These are phyloP conservation scores for Pycnomerus fuliginosus DNA, from an alignment of 2,888 invertebrate species.

Conservation along the genomic window DNA sequence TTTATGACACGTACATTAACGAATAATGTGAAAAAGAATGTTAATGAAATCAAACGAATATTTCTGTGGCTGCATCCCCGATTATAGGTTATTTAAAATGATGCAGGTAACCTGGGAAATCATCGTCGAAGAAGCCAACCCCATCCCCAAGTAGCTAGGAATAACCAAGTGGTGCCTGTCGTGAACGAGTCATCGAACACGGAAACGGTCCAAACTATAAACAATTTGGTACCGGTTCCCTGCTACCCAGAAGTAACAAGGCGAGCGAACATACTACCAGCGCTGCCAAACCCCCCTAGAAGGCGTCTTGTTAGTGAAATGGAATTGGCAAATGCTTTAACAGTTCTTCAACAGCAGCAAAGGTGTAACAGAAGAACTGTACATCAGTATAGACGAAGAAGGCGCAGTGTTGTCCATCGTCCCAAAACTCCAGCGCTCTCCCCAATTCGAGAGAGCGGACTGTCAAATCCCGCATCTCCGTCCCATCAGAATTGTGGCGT, in stretches of 20 bases:
- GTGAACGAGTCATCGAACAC: slow-evolving; percentile 47
- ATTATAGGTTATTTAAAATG: too few relatives aligned
- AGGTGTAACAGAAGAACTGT: slow-evolving; percentile 16
- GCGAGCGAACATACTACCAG: slow-evolving; percentile 37
- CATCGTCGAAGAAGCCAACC: slow-evolving; percentile 36
- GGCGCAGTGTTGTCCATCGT: slow-evolving; percentile 45
- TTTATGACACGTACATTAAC: too few relatives aligned
- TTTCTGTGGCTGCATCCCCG: too few relatives aligned
- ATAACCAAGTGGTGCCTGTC: slow-evolving; percentile 51
- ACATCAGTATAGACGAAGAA: slow-evolving; percentile 38
- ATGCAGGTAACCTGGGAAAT: slow-evolving; percentile 42
- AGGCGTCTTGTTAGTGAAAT: slow-evolving; percentile 53
- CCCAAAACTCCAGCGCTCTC: slow-evolving; percentile 61
- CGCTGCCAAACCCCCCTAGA: slow-evolving; percentile 51
- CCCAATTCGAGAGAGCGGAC: slow-evolving; percentile 70
- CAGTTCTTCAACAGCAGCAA: slow-evolving; percentile 46
- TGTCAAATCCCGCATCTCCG: slow-evolving; percentile 70
- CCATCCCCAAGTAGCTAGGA: slow-evolving; percentile 35
- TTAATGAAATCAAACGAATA: too few relatives aligned
- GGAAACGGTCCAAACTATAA: slow-evolving; percentile 57
- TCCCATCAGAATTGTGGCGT: slow-evolving; percentile 50
- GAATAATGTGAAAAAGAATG: too few relatives aligned
- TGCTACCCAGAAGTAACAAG: slow-evolving; percentile 44
- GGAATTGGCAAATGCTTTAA: slow-evolving; percentile 50
- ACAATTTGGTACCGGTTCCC: slow-evolving; percentile 58